Evolutionary conservation across 2,888 invertebrate species (phyloP).

Genomic region (Branchellion lobata): DNA sequence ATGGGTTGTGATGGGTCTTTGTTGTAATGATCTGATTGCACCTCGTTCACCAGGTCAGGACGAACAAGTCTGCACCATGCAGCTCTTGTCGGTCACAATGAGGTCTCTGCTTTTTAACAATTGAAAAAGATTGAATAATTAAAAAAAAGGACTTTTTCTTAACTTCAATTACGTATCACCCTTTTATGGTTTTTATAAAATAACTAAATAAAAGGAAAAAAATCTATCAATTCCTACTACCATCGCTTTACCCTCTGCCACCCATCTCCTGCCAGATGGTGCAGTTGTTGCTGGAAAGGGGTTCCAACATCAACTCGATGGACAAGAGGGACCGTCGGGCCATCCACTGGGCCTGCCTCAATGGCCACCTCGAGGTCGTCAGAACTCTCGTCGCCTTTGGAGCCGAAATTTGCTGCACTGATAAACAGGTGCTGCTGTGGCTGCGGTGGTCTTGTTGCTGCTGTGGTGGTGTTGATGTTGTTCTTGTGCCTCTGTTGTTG

Average conservation of each 20-base stretch:
- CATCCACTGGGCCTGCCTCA: constrained; percentile 69
- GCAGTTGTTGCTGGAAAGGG: constrained; percentile 65
- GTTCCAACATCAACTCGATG: constrained; percentile 68
- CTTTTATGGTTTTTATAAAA: no score
- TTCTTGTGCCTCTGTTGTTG: no score
- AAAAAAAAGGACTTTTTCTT: no score
- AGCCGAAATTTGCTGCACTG: constrained; percentile 63
- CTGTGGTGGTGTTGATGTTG: no score
- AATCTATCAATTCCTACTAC: not conserved
- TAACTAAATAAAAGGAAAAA: no score
- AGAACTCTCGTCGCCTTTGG: constrained; percentile 58
- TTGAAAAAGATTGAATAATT: no score
- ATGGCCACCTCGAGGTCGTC: constrained; percentile 65
- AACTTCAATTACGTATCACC: no score
- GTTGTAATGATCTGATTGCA: no score
- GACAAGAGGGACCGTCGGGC: constrained; percentile 70
- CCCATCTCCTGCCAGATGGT: constrained; percentile 65
- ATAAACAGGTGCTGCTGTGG: constrained; percentile 60
- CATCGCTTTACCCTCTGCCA: no score
- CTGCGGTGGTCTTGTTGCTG: no score
- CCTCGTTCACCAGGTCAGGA: constrained; percentile 66
- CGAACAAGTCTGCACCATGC: constrained; percentile 71
- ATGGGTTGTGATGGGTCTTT: no score
- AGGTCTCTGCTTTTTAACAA: constrained; percentile 60
- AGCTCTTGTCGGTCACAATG: constrained; percentile 68